Conservation (phyloP, 2,888 invertebrate species). For the Catotricha subobsoleta region DNA sequence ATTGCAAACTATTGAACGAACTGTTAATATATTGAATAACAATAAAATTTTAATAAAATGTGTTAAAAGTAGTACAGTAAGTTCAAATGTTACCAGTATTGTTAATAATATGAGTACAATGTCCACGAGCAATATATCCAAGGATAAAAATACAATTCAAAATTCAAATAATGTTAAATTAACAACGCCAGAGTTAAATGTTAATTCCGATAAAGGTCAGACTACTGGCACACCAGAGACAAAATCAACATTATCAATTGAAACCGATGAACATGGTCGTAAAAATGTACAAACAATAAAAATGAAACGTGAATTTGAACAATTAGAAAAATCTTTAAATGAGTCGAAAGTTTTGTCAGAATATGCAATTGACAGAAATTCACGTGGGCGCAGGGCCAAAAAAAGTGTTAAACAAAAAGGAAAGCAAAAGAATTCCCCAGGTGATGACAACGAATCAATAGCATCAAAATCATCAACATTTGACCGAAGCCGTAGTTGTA, state of each 20-base stretch:
- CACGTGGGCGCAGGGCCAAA: slow-evolving; percentile 26
- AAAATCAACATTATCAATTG: too few relatives aligned
- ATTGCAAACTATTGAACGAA: background rate
- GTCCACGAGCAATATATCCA: too few relatives aligned
- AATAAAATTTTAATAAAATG: slow-evolving; percentile 1
- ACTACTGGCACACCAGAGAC: slow-evolving; percentile 12
- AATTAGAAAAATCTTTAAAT: slow-evolving; percentile 44
- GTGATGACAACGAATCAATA: background rate
- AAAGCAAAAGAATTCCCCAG: background rate
- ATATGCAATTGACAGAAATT: slow-evolving; percentile 24
- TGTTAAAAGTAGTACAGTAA: background rate
- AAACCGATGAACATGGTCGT: too few relatives aligned
- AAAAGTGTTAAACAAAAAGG: background rate
- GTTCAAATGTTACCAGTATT: background rate
- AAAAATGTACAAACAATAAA: slow-evolving; percentile 15
- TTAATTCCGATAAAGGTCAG: slow-evolving; percentile 7
- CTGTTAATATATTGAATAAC: slow-evolving; percentile 1
- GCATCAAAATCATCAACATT: background rate
- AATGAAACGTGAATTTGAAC: slow-evolving; percentile 40
- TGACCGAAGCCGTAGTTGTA: background rate
- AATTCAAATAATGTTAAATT: too few relatives aligned
- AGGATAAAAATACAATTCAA: slow-evolving; percentile 8
- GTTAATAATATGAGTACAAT: background rate
- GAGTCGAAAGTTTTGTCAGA: slow-evolving; percentile 47
- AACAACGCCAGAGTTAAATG: slow-evolving; percentile 8